Conservation (phyloP, 2,888 invertebrate genomes). For the Andrena marginata region DNA sequence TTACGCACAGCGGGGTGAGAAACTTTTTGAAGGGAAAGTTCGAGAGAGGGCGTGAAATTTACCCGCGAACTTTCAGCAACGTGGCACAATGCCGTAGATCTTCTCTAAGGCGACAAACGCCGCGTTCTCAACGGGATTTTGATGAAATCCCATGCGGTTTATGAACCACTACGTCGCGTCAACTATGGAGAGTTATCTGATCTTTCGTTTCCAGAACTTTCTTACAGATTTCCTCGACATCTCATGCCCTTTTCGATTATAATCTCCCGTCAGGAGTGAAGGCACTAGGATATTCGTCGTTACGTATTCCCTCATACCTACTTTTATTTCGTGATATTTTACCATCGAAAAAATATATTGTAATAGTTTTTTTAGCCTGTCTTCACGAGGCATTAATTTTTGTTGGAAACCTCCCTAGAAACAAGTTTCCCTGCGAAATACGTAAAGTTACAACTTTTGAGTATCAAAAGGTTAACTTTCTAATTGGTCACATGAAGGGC, state of each 20-base stretch:
- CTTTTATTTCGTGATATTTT: neutral
- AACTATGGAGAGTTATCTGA: conserved; percentile 60
- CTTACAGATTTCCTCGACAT: conserved; percentile 1
- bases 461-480: too few relatives aligned
- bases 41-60: conserved; percentile 70
- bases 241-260: conserved; percentile 49
- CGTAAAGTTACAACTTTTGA: too few relatives aligned
- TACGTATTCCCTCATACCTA: neutral
- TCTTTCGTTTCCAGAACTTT: conserved; percentile 50
- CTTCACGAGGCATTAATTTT: too few relatives aligned
- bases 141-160: conserved; percentile 74
- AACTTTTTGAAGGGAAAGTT: conserved; percentile 69
- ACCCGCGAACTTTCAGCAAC: conserved; percentile 68
- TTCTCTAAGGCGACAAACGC: conserved; percentile 63
- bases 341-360: neutral
- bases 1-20: conserved; percentile 64
- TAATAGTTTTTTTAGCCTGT: too few relatives aligned
- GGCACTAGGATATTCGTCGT: neutral
- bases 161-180: conserved; percentile 59
- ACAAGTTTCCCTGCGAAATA: too few relatives aligned
- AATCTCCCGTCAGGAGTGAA: conserved; percentile 26
- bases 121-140: conserved; percentile 70
- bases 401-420: too few relatives aligned
- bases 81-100: conserved; percentile 57
- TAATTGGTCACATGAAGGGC: too few relatives aligned